Conservation (phyloP, 1,140 invertebrate genomes). For the Drosophila dunni region DNA sequence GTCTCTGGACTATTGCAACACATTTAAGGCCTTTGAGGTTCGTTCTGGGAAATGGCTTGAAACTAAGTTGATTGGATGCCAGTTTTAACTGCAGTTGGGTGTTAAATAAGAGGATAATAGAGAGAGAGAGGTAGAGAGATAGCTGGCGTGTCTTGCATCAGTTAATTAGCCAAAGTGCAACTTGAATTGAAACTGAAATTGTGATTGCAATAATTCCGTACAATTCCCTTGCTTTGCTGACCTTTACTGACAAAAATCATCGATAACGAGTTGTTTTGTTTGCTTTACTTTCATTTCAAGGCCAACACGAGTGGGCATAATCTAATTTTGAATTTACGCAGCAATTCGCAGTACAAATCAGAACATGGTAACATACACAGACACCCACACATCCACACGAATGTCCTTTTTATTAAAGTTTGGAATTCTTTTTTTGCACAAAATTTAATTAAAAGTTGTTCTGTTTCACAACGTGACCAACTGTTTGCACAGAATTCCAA, state of each 20-base stretch:
- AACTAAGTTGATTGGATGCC: slow-evolving; percentile 40
- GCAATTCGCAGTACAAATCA: slow-evolving; percentile 37
- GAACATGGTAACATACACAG: slow-evolving; percentile 1
- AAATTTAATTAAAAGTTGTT: slow-evolving; percentile 57
- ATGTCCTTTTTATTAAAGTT: slow-evolving; percentile 2
- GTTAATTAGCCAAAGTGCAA: slow-evolving; percentile 46
- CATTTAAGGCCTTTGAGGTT: background rate
- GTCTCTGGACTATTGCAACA: background rate
- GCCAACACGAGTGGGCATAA: slow-evolving; percentile 39
- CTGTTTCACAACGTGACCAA: background rate
- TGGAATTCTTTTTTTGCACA: slow-evolving; percentile 1
- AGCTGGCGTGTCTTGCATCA: slow-evolving; percentile 30
- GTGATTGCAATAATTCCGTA: slow-evolving; percentile 11
- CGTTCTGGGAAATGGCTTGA: background rate
- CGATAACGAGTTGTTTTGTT: slow-evolving; percentile 30
- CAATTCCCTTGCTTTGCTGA: background rate
- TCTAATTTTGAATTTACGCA: slow-evolving; percentile 65
- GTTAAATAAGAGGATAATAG: background rate
- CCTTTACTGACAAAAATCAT: slow-evolving; percentile 42
- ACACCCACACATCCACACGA: background rate
- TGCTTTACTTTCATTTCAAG: slow-evolving; percentile 28
- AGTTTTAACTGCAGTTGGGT: slow-evolving; percentile 3
- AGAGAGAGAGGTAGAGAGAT: too few species aligned
- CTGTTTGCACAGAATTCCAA: slow-evolving; percentile 14
- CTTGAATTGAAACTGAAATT: slow-evolving; percentile 23